phyloP scores from a whole-genome alignment of 2,888 invertebrate species.

The Drosophila acutilabella region DNA sequence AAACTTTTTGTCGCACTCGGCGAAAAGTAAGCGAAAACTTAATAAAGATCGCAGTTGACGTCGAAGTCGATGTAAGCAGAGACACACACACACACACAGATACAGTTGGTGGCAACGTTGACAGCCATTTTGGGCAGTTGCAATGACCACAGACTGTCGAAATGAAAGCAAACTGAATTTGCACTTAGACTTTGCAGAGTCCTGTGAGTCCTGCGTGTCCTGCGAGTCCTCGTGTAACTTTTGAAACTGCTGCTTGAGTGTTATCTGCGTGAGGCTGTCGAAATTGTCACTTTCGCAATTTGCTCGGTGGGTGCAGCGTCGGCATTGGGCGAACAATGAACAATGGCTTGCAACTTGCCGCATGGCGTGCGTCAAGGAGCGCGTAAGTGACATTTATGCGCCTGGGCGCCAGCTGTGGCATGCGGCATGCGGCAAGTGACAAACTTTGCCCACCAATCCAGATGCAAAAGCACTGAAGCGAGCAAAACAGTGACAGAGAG shows the following conservation, averaged over 20 bases:
- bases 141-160: constrained; percentile 70
- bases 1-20: constrained; percentile 77
- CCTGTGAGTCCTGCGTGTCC: constrained; percentile 3
- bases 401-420: constrained; percentile 49
- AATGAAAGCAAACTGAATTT: constrained; percentile 81
- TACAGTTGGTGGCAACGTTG: constrained; percentile 57
- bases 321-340: constrained; percentile 29
- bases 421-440: constrained; percentile 9
- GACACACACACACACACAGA: constrained; percentile 5
- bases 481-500: not conserved
- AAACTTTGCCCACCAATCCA: constrained; percentile 55
- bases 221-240: constrained; percentile 1
- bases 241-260: constrained; percentile 9
- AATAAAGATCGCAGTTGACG: constrained; percentile 80
- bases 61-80: constrained; percentile 18
- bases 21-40: constrained; percentile 82
- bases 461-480: constrained; percentile 35
- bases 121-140: constrained; percentile 2
- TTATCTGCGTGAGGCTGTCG: constrained; percentile 62
- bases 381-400: constrained; percentile 82
- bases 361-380: constrained; percentile 65
- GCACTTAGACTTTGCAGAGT: constrained; percentile 59
- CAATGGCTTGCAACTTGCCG: constrained; percentile 63
- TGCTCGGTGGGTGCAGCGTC: constrained; percentile 54
- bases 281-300: constrained; percentile 81